Percentiles rank a stretch among this genome's conserved stretches.
Evolutionary conservation across 2,797 vertebrate species (phyloP).

Genomic region (Cichlasoma orientale): DNA sequence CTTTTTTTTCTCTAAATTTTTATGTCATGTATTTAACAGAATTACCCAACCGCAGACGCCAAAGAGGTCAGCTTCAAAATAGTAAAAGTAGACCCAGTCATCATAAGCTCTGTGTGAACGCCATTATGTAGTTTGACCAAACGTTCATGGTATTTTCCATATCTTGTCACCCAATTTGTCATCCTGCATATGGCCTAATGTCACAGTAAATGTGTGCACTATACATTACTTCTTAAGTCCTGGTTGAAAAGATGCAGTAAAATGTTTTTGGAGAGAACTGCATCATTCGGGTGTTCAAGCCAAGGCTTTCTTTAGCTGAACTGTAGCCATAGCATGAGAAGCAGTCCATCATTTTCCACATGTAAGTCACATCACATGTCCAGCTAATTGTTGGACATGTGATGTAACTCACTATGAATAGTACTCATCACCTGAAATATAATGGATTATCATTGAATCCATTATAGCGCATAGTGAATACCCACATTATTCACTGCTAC

Average conservation of each 20-base stretch:
- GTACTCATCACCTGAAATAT: neutral
- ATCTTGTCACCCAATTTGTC: constrained; percentile 5
- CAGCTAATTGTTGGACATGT: neutral
- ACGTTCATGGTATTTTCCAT: constrained; percentile 6
- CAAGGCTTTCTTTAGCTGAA: constrained; percentile 7
- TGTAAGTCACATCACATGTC: constrained; percentile 19
- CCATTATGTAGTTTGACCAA: constrained; percentile 27
- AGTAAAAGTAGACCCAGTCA: constrained; percentile 18
- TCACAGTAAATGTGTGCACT: constrained; percentile 24
- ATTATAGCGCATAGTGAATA: constrained; percentile 11
- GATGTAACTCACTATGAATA: neutral
- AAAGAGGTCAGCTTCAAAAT: constrained; percentile 65
- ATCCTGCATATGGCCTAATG: constrained; percentile 16
- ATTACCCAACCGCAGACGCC: constrained; percentile 51
- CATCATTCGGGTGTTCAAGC: neutral
- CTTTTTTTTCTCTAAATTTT: neutral
- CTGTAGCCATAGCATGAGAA: neutral
- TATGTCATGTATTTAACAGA: constrained; percentile 60
- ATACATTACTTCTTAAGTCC: constrained; percentile 25
- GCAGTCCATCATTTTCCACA: neutral
- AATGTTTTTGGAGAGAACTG: neutral
- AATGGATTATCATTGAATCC: constrained; percentile 41
- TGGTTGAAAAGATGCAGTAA: neutral
- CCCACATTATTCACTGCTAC: neutral
- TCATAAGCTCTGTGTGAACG: constrained; percentile 30